Base-by-base conservation (phyloP, 2,113 vertebrate genomes). In the Notothenia rossii region DNA sequence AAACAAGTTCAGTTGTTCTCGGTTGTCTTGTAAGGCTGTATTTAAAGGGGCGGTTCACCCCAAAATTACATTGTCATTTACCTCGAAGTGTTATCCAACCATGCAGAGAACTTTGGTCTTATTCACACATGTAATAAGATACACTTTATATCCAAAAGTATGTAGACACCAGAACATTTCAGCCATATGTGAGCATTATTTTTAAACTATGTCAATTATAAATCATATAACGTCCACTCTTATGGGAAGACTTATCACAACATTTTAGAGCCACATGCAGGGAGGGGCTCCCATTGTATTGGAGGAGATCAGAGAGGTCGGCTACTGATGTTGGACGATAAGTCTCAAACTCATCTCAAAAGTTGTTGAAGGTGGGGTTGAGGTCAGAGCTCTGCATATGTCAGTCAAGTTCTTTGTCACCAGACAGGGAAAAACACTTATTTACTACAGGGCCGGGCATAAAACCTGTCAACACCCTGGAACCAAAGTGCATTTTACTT, bases 21-120 rank as follows among this genome's bases (percentile, higher is more conserved):
- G 40, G 40, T 43, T 10, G 54, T 62, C 40, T 43, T 43, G 29
- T 67, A 45, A 8, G 54, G 43, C 3, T 0, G 14, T 10, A 33
- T 68, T 79, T 68, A 77, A 77, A 77, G 20, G 12, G 13, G 11
- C 4, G 3, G 40, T 51, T 72, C 60, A 48, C 51, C 36, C 9
- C 3, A 33, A 5, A 22, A 67, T 40, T 11, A 25, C 5, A 10
- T 71, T 66, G 43, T 46, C 20, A 18, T 0, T 55, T 73, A 12
- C 17, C 56, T 74, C 49, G 29, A 20, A n/a, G 25, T n/a, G 10
- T 36, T 15, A 13, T 60, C 66, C 7, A 80, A 61, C 13, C 20
- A 33, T 45, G 40, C 33, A 54, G 18, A 58, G 13, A 36, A 7
- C n/a, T 20, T 9, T 0, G 45, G 22, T 29, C 46, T 56, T 48